Conservation (phyloP, 2,888 invertebrate species). For the Sinotaia quadrata region DNA sequence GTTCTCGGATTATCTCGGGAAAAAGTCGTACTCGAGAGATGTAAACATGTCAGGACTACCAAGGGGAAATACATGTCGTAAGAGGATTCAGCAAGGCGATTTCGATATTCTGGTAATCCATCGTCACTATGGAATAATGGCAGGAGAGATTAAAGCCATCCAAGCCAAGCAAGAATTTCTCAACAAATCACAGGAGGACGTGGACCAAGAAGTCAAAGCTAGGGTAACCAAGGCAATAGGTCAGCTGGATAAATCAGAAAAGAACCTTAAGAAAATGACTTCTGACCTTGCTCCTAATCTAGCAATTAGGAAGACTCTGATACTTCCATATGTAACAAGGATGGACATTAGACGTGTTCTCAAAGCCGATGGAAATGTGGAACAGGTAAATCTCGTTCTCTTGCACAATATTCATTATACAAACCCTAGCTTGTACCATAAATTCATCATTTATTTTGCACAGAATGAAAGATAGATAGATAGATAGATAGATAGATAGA, state of each 20-base stretch:
- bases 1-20: slow-evolving; percentile 1
- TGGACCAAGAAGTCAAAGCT: neutral
- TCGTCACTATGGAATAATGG: slow-evolving; percentile 15
- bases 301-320: slow-evolving; percentile 11
- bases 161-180: neutral
- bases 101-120: slow-evolving; percentile 17
- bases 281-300: neutral
- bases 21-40: neutral
- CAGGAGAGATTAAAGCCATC: slow-evolving; percentile 18
- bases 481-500: too few species aligned
- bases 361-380: too few species aligned
- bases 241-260: slow-evolving; percentile 7
- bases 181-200: neutral
- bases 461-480: neutral
- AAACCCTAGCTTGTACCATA: too few species aligned
- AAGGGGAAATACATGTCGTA: neutral
- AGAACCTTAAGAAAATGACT: neutral
- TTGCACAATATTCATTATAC: too few species aligned
- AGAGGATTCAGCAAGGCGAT: neutral
- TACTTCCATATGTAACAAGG: slow-evolving; percentile 11
- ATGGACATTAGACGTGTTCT: too few species aligned
- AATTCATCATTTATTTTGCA: too few species aligned
- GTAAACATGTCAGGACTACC: neutral
- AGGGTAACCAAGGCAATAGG: neutral
- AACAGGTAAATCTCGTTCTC: too few species aligned